phyloP scores from a whole-genome alignment of 30 jellyfish, hydroid and myxozoan genomes.

The Rhopilema esculentum region DNA sequence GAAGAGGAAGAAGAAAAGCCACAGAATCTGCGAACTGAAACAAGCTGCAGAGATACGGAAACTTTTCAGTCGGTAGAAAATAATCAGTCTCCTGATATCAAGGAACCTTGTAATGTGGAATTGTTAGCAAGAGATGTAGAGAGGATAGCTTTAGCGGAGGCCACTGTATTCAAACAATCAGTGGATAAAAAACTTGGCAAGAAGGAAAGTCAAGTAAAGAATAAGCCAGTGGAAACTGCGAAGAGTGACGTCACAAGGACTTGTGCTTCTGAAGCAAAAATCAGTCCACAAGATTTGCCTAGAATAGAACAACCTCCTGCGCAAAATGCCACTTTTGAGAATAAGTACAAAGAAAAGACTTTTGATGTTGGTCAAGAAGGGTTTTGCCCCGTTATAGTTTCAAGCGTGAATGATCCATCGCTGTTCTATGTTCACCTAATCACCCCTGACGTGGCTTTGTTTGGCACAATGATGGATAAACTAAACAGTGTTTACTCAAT shows the following conservation, averaged over 20 bases:
- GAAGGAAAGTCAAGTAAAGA: too few relatives aligned
- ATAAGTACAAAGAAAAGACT: conserved; percentile 42
- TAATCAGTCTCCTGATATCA: background rate
- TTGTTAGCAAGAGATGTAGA: background rate
- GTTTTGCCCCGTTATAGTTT: conserved; percentile 80
- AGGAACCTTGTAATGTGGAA: background rate
- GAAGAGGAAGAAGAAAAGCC: background rate
- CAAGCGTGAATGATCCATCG: conserved; percentile 85
- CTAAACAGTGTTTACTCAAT: conserved; percentile 68
- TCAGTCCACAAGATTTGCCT: too few relatives aligned
- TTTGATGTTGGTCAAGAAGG: conserved; percentile 69
- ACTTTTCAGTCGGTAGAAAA: background rate
- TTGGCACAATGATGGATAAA: conserved; percentile 66
- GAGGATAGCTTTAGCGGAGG: background rate
- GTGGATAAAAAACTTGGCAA: background rate
- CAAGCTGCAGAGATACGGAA: background rate
- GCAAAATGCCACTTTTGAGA: conserved; percentile 61
- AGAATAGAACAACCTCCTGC: background rate
- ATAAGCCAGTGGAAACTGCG: too few relatives aligned
- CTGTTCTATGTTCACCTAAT: conserved; percentile 84
- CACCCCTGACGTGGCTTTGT: conserved; percentile 79
- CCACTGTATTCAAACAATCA: background rate
- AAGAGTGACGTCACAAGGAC: too few relatives aligned
- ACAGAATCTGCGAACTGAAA: background rate
- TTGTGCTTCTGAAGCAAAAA: too few relatives aligned